Conservation (phyloP, 2,113 vertebrate genomes). For the Heterochromis multidens region DNA sequence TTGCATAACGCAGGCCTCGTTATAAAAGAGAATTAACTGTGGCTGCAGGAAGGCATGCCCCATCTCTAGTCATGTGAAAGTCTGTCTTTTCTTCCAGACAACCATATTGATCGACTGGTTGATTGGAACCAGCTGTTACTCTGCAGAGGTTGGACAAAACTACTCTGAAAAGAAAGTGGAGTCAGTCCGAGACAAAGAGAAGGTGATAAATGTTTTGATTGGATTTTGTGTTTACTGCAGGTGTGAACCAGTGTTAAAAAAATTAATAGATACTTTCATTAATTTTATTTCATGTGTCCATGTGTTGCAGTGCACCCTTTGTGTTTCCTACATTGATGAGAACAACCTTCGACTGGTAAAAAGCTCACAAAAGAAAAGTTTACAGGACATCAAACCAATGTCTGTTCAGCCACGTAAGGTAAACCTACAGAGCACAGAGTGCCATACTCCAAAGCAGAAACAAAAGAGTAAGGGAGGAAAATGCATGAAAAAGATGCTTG, state of each 20-base stretch:
- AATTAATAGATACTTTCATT: fast-evolving
- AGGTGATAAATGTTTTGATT: constrained; percentile 57
- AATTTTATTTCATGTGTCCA: not conserved
- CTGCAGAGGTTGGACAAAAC: constrained; percentile 61
- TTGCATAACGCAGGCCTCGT: too few relatives aligned
- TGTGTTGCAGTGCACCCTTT: constrained; percentile 66
- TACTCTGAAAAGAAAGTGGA: constrained; percentile 81
- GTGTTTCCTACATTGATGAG: constrained; percentile 83
- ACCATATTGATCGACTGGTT: constrained; percentile 74
- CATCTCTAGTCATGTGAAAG: not conserved
- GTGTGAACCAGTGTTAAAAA: not conserved
- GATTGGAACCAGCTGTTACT: constrained; percentile 69
- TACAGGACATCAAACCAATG: constrained; percentile 72
- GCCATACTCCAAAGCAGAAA: not conserved
- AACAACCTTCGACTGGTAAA: constrained; percentile 73
- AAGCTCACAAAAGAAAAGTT: constrained; percentile 64
- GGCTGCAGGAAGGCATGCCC: not conserved
- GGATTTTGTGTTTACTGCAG: not conserved
- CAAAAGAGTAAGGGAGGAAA: not conserved
- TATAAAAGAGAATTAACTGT: too few relatives aligned
- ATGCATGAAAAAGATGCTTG: not conserved
- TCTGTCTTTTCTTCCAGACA: constrained; percentile 59
- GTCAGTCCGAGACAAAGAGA: constrained; percentile 58
- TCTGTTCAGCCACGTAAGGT: constrained; percentile 64
- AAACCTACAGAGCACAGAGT: not conserved